Evolutionary conservation across 2,113 vertebrate species (phyloP).

Genomic region (Laterallus jamaicensis): DNA sequence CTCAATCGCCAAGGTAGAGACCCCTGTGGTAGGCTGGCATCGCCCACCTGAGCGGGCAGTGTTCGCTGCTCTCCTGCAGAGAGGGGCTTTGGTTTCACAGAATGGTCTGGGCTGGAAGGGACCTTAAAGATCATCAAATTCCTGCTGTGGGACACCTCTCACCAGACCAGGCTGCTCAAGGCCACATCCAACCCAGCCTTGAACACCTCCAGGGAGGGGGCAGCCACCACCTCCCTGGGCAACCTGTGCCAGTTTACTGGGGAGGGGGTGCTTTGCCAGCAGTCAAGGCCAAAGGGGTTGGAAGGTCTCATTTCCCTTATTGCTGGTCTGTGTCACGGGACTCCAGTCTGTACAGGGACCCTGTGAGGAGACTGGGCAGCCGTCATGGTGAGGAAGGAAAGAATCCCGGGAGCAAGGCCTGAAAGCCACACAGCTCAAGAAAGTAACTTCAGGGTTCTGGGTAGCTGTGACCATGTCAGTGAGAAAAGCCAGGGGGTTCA

Average conservation of each 20-base stretch:
- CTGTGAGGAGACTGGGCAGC: neutral
- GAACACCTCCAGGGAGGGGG: no score
- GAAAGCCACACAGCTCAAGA: neutral
- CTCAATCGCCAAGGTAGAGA: neutral
- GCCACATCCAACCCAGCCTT: no score
- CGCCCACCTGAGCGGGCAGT: neutral
- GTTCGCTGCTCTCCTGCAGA: fast-evolving
- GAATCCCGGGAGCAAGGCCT: neutral
- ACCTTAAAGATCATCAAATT: no score
- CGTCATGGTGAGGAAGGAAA: neutral
- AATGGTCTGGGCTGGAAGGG: no score
- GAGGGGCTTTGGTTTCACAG: neutral
- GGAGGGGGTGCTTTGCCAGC: neutral
- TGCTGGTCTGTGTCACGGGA: fast-evolving
- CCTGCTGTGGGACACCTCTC: no score
- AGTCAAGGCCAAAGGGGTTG: neutral
- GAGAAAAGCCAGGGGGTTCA: neutral
- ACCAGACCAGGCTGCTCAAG: no score
- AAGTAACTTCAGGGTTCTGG: neutral
- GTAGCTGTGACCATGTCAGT: fast-evolving
- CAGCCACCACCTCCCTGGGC: no score
- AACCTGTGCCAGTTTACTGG: neutral
- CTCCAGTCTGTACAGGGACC: neutral
- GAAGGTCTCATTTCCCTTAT: neutral
- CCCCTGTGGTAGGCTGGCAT: neutral